phyloP scores from a whole-genome alignment of 1,140 invertebrate species.

The Elysia chlorotica region DNA sequence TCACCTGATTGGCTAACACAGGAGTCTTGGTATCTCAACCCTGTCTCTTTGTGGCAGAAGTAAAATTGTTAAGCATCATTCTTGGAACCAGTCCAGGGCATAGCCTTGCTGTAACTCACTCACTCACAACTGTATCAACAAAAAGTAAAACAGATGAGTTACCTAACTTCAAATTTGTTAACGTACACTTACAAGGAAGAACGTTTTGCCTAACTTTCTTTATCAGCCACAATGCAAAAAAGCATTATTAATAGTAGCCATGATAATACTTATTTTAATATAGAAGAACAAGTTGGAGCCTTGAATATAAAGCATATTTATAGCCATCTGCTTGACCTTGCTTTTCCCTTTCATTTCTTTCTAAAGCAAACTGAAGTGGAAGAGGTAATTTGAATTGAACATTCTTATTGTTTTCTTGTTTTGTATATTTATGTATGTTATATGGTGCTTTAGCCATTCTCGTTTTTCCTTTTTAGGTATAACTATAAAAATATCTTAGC shows the following conservation, averaged over 20 bases:
- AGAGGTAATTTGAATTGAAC: slow-evolving; percentile 69
- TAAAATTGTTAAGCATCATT: too few relatives aligned
- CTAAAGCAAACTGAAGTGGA: slow-evolving; percentile 83
- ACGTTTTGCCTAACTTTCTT: background rate
- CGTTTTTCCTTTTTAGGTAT: background rate
- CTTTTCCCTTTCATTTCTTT: background rate
- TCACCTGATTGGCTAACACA: too few relatives aligned
- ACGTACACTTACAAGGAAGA: too few relatives aligned
- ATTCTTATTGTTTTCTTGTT: slow-evolving; percentile 20
- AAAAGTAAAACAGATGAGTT: too few relatives aligned
- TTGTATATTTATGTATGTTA: background rate
- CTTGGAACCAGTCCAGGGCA: too few relatives aligned
- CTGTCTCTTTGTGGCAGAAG: too few relatives aligned
- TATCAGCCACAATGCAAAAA: background rate
- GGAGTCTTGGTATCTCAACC: too few relatives aligned
- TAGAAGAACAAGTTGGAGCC: background rate
- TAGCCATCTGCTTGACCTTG: background rate
- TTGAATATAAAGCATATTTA: background rate
- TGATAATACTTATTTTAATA: background rate
- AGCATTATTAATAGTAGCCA: background rate
- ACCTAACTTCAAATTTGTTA: too few relatives aligned
- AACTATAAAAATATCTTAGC: background rate
- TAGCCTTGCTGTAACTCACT: too few relatives aligned
- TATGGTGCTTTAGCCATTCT: background rate
- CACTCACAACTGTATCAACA: too few relatives aligned